Evolutionary conservation across 2,888 invertebrate species (phyloP), one percentile per base, ranked within the genome.

Genomic region (Priocnemis perturbator): DNA sequence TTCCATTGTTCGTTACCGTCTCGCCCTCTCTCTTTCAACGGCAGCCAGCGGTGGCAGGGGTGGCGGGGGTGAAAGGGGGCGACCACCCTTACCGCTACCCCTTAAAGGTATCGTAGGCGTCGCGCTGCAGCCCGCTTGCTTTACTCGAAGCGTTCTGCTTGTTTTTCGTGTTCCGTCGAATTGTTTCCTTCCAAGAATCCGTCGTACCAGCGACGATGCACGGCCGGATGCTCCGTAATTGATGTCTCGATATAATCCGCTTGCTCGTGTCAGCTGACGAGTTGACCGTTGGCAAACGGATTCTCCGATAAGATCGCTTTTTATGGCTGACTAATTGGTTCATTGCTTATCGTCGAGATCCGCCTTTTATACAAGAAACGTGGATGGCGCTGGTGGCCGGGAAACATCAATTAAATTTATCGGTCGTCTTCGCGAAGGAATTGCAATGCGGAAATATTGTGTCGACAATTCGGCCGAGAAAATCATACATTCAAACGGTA

Each of bases 1-100:
- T 86, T 82, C 84, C 76, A 87, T 87, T 87, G 86, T 88, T 87
- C 84, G 87, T 87, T 82, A 81, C 83, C 80, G 82, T 82, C 84
- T 83, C 83, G 77, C 73, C 76, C 74, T 77, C 77, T 74, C 76
- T 73, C 73, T 77, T 73, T 77, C 79, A 68, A 71, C 75, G 68
- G 61, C 78, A 70, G 53, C 11, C 67, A 73, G 47, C 60, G 15
- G 20, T 53, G 63, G 60, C 60, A 11, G 11, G 37, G 37, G 37
- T 37, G 37, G 61, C 62, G 30, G 44, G 11, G 11, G 37, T 7
- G 37, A 9, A 11, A 11, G 37, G 37, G 3, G 37, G 7, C 7
- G 11, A 37, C 11, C 37, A 37, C 11, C 37, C 37, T 37, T 71
- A 61, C 73, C 74, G 71, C 74, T 75, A 76, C 75, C 77, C 66